phyloP scores from a whole-genome alignment of 2,797 vertebrate species.

The Siniperca undulata region DNA sequence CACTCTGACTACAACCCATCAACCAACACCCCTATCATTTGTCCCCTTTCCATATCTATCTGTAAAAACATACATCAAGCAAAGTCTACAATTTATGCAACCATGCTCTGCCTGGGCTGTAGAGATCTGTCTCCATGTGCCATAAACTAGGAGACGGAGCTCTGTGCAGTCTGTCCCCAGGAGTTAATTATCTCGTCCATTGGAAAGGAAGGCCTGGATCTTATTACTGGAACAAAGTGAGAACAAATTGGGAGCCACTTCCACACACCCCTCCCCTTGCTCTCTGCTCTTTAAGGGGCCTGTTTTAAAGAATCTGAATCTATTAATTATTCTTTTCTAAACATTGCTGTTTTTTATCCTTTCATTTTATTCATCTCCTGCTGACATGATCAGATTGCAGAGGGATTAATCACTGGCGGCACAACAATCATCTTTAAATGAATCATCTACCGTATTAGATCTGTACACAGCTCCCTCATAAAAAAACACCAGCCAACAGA shows the following conservation, averaged over 20 bases:
- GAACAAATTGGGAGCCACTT: constrained; percentile 87
- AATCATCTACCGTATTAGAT: constrained; percentile 75
- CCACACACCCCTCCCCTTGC: constrained; percentile 58
- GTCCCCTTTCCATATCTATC: constrained; percentile 59
- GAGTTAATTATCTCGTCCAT: constrained; percentile 87
- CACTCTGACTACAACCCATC: constrained; percentile 23
- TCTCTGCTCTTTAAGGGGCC: constrained; percentile 73
- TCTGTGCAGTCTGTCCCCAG: constrained; percentile 78
- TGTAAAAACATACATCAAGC: constrained; percentile 73
- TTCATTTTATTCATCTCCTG: constrained; percentile 64
- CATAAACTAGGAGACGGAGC: constrained; percentile 77
- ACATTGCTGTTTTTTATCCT: constrained; percentile 62
- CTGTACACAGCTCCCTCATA: constrained; percentile 63
- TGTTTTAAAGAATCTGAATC: constrained; percentile 74
- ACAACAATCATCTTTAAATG: constrained; percentile 80
- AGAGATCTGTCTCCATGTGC: constrained; percentile 63
- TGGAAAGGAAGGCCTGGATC: constrained; percentile 84
- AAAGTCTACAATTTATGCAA: constrained; percentile 72
- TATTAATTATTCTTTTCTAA: constrained; percentile 80
- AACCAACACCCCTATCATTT: constrained; percentile 15
- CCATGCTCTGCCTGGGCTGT: constrained; percentile 56
- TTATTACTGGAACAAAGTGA: constrained; percentile 89
- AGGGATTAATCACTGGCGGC: constrained; percentile 79
- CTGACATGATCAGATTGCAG: constrained; percentile 73
- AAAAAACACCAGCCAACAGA: constrained; percentile 61